These are phyloP conservation scores for Rhagoletis pomonella DNA, from an alignment of 1,140 invertebrate genomes.

Conservation along the genomic window DNA sequence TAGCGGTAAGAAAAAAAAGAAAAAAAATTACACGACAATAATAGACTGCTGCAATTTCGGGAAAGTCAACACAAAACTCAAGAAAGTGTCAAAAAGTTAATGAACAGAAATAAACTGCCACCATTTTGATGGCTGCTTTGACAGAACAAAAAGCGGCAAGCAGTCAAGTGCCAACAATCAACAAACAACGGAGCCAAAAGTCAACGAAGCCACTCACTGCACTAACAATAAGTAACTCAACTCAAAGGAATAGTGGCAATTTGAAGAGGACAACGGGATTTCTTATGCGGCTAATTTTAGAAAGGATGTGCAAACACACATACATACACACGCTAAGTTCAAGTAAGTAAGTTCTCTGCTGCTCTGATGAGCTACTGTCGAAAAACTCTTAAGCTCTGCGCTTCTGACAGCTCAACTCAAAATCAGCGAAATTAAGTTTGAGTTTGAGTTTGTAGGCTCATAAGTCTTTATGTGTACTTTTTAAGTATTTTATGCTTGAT, in stretches of 20 bases:
- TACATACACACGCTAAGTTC: no score
- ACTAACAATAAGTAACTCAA: constrained; percentile 5
- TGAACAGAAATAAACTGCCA: constrained; percentile 24
- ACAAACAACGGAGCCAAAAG: no score
- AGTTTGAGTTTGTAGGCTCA: neutral
- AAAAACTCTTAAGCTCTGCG: neutral
- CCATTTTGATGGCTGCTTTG: constrained; percentile 24
- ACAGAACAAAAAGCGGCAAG: neutral
- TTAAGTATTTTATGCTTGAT: no score
- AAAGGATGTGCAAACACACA: neutral
- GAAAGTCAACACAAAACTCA: constrained; percentile 32
- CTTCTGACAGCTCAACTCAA: neutral
- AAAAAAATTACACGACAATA: no score
- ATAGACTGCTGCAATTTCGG: neutral
- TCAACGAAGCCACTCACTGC: neutral
- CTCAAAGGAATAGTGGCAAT: neutral
- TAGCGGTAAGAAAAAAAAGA: neutral
- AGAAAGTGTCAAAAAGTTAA: constrained; percentile 50
- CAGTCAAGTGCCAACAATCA: constrained; percentile 31
- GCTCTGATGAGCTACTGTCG: neutral
- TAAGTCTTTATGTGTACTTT: no score
- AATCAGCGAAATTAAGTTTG: neutral
- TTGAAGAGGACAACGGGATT: neutral
- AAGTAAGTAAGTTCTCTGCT: neutral
- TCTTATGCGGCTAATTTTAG: neutral